A percentile compares a stretch with the other conserved stretches of the same genome.
Conservation (phyloP, 2,113 vertebrate genomes). For the Zosterops borbonicus region DNA sequence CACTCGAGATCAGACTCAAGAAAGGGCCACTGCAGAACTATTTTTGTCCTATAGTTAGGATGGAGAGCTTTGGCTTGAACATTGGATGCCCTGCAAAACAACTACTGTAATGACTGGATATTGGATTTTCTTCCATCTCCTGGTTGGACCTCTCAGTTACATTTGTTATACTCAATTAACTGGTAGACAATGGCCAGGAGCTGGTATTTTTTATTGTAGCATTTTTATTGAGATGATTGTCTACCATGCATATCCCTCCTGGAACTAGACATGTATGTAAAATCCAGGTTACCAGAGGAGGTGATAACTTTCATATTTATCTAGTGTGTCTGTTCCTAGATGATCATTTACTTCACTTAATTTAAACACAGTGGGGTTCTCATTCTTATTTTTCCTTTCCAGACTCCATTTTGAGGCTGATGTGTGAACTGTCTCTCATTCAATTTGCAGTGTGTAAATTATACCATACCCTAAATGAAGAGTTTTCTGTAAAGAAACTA, state of each 20-base stretch:
- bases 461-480: not conserved
- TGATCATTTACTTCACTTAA: not conserved
- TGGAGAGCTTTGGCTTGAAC: not conserved
- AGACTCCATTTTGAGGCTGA: not conserved
- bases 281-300: not conserved
- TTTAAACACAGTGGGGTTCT: not conserved
- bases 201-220: not conserved
- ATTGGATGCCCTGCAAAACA: not conserved
- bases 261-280: not conserved
- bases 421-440: not conserved
- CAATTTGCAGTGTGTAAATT: not conserved
- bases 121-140: not conserved
- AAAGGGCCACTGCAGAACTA: not conserved
- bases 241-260: not conserved
- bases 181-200: not conserved
- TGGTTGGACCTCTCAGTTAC: not conserved
- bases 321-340: not conserved
- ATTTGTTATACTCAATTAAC: not conserved
- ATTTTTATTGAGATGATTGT: not conserved
- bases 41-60: not conserved
- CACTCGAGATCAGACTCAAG: not conserved
- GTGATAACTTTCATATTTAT: not conserved
- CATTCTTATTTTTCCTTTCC: not conserved
- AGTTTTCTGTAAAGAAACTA: not conserved
- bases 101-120: not conserved